Evolutionary conservation across 2,797 vertebrate genomes (phyloP), one percentile per base, ranked within the genome.

Genomic region (Odontamblyopus rebecca): DNA sequence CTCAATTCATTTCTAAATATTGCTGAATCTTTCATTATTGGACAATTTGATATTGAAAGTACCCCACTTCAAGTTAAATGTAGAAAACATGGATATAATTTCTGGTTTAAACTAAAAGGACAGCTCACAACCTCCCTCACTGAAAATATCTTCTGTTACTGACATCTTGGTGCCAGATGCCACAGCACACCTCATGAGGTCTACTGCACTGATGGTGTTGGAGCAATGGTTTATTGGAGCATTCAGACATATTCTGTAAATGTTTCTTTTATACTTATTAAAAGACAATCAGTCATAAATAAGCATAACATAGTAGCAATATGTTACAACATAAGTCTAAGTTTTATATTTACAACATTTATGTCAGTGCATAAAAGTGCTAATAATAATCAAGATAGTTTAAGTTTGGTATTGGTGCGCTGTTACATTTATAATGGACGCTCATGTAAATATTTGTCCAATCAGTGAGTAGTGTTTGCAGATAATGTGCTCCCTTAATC

Each of bases 361-460:
- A 44, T 44, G 41, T 44, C 41, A 12, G 41, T 9, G 41, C 41
- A 44, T 44, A 48, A 48, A 48, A 15, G 2, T 44, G 15, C 44
- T 48, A 15, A 15, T 15, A 48, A 48, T 48, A 48, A 48, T 48
- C 44, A 48, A 48, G 18, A 18, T 41, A 41, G 56, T 67, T 64
- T 67, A 16, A 48, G 56, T 68, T 67, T 67, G 16, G 16, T 13
- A 53, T 70, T 48, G 64, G 70, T 61, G 27, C 61, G 41, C 35
- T 44, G 48, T 54, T 7, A 66, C 0, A 16, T 53, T 32, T 53
- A 16, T 54, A 67, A 67, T 53, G 29, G 65, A 0, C 65, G n/a
- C 29, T 23, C 48, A 68, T 69, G 62, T 54, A 61, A 78, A 68
- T 84, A 73, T 80, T 84, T 81, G 70, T 67, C 32, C 63, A 70